A percentile compares a stretch with the other conserved stretches of the same genome.
Evolutionary conservation across 2,113 vertebrate genomes (phyloP).

Genomic region (Columbina picui): DNA sequence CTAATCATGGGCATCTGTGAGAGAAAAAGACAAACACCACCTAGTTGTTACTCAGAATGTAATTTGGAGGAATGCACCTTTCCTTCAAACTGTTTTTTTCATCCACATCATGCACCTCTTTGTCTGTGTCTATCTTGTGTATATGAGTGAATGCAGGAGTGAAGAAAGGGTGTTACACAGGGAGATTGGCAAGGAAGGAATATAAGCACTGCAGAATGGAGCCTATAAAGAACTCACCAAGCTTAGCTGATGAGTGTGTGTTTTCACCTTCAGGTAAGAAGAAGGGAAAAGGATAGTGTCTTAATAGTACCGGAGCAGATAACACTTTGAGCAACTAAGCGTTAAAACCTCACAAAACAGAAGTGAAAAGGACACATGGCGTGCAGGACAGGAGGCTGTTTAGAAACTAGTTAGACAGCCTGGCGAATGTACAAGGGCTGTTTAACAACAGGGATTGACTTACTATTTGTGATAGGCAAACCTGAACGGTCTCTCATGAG

Average conservation of each 20-base stretch:
- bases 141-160: neutral
- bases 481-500: neutral
- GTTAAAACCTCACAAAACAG: neutral
- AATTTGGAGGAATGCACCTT: neutral
- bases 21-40: neutral
- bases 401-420: neutral
- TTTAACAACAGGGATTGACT: neutral
- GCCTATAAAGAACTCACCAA: neutral
- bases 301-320: neutral
- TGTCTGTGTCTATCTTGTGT: neutral
- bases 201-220: neutral
- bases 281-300: neutral
- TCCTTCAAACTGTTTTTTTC: neutral
- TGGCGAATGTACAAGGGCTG: neutral
- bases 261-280: neutral
- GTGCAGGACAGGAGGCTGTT: neutral
- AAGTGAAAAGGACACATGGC: neutral
- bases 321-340: neutral
- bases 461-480: slow-evolving; percentile 19
- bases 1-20: neutral
- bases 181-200: neutral
- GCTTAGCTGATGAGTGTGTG: neutral
- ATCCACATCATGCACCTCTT: neutral
- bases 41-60: neutral
- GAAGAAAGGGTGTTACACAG: neutral